These are phyloP conservation scores for Plagodis pulveraria DNA, from an alignment of 2,888 invertebrate species.

Conservation along the genomic window DNA sequence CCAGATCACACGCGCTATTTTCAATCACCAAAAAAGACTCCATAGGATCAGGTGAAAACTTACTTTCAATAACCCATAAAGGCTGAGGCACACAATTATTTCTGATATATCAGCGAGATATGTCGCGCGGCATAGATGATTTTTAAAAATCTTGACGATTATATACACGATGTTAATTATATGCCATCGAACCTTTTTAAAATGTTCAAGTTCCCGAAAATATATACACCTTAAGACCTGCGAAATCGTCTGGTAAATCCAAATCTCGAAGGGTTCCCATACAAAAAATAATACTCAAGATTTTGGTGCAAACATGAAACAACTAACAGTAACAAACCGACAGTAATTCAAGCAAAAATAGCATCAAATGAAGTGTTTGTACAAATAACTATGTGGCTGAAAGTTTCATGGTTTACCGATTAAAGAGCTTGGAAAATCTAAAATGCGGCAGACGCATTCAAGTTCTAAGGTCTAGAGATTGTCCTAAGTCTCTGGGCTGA, in stretches of 20 bases:
- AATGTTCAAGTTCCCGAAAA: neutral
- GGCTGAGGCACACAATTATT: too few species aligned
- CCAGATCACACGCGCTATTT: constrained; percentile 10
- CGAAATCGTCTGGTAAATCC: neutral
- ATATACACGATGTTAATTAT: neutral
- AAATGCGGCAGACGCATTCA: constrained; percentile 42
- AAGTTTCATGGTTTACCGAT: neutral
- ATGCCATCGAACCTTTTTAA: constrained; percentile 1
- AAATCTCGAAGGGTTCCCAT: constrained; percentile 1
- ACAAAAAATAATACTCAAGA: neutral
- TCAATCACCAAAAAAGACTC: neutral
- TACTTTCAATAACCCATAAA: too few species aligned
- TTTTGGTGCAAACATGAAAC: constrained; percentile 9
- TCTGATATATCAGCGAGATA: too few species aligned
- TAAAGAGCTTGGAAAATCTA: constrained; percentile 11
- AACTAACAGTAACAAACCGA: constrained; percentile 14
- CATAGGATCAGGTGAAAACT: too few species aligned
- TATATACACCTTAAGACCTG: neutral
- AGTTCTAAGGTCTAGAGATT: constrained; percentile 5
- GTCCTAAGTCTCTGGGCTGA: neutral
- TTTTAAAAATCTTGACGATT: too few species aligned
- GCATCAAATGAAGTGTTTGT: constrained; percentile 22
- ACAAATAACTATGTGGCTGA: constrained; percentile 19
- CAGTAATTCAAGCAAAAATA: constrained; percentile 25
- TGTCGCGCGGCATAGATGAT: too few species aligned